A percentile compares a stretch with the other conserved stretches of the same genome.
Evolutionary conservation across 2,797 vertebrate species (phyloP).

Genomic region (Macropodus opercularis): DNA sequence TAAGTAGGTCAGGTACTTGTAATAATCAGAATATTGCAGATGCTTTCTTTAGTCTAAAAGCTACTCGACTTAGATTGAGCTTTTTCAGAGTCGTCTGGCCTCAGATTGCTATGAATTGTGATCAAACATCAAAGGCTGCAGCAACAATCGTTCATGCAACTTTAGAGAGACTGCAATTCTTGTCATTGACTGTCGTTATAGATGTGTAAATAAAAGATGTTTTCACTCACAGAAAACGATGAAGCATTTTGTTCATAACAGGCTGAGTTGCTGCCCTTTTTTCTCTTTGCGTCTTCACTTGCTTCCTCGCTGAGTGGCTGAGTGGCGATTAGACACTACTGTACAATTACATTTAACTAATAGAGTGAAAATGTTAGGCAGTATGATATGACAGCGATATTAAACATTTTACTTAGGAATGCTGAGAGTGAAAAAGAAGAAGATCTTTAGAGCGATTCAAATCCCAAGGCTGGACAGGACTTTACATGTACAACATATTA

Average conservation of each 20-base stretch:
- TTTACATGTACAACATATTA: neutral
- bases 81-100: constrained; percentile 5
- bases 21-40: constrained; percentile 21
- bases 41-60: constrained; percentile 1
- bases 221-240: neutral
- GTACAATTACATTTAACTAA: no score
- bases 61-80: constrained; percentile 2
- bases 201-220: constrained; percentile 12
- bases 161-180: neutral
- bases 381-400: no score
- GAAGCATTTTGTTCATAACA: constrained; percentile 2
- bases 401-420: no score
- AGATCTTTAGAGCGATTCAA: neutral
- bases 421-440: neutral
- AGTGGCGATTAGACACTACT: no score
- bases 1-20: constrained; percentile 16
- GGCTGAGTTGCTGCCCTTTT: neutral
- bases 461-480: neutral
- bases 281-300: neutral
- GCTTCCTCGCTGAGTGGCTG: no score
- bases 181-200: neutral
- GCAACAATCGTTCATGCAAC: neutral
- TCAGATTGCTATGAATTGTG: constrained; percentile 15
- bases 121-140: neutral
- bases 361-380: no score